Percentiles rank a stretch among this genome's conserved stretches.
Conservation (phyloP, 1,140 invertebrate genomes). For the Riptortus pedestris region DNA sequence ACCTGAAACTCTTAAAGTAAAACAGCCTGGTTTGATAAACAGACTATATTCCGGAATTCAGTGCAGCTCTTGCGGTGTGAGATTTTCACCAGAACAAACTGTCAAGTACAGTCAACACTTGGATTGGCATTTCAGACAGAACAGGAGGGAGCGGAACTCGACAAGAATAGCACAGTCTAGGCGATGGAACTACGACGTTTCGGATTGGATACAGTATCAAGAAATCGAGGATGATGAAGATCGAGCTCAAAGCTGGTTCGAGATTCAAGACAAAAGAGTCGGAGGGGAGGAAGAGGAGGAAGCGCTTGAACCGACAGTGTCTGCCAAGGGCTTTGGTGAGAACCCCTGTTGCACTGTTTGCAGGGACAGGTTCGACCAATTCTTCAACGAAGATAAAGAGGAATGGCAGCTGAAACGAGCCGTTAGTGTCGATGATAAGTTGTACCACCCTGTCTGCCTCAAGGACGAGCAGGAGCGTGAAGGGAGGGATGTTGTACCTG, state of each 20-base stretch:
- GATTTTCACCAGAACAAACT: constrained; percentile 78
- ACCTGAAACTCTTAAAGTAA: constrained; percentile 64
- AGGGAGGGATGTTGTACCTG: background rate
- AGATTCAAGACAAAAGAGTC: constrained; percentile 47
- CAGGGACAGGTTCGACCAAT: constrained; percentile 81
- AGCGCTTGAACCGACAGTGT: constrained; percentile 44
- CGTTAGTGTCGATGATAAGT: constrained; percentile 59
- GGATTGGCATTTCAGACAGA: constrained; percentile 95
- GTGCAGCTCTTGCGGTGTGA: constrained; percentile 83
- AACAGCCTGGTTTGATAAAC: constrained; percentile 41
- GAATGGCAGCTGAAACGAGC: constrained; percentile 89
- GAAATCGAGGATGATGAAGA: constrained; percentile 89
- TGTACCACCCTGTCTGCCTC: constrained; percentile 84
- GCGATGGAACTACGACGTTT: constrained; percentile 79
- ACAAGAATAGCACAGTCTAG: constrained; percentile 69
- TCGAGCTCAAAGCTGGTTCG: constrained; percentile 81
- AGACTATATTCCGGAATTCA: constrained; percentile 63
- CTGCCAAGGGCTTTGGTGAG: constrained; percentile 45
- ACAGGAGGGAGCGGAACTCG: constrained; percentile 74
- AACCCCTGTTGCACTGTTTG: constrained; percentile 71
- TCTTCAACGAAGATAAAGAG: constrained; percentile 89
- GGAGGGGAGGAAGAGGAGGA: constrained; percentile 41
- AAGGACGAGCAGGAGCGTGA: constrained; percentile 70
- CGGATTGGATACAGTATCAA: constrained; percentile 89
- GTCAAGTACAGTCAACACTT: constrained; percentile 84